These are phyloP conservation scores for Corvus cornix DNA, from an alignment of 2,113 vertebrate species.

Conservation along the genomic window DNA sequence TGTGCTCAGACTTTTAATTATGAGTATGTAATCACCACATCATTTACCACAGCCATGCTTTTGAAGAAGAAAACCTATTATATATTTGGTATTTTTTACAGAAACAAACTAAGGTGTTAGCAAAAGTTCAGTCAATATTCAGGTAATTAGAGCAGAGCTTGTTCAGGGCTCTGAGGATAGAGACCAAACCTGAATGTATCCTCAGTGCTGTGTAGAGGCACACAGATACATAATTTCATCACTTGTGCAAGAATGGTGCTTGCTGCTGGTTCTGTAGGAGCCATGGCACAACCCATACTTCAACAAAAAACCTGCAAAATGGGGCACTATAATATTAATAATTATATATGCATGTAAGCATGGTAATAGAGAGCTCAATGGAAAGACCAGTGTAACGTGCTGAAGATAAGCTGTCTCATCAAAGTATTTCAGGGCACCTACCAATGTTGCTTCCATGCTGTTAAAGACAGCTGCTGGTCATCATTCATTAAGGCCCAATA, in stretches of 20 bases:
- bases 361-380: neutral
- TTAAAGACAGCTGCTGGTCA: neutral
- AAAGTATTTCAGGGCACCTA: neutral
- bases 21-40: neutral
- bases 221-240: neutral
- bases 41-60: neutral
- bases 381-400: neutral
- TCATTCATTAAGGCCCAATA: neutral
- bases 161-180: neutral
- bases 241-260: neutral
- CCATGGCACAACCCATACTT: neutral
- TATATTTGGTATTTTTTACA: neutral
- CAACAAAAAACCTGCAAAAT: neutral
- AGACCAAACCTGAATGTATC: neutral
- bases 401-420: neutral
- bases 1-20: neutral
- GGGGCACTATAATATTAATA: neutral
- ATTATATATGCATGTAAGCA: neutral
- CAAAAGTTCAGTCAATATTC: neutral
- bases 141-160: neutral
- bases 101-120: neutral
- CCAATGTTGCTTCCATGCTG: accelerated
- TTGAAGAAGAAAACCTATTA: neutral
- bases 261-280: neutral
- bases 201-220: neutral